Percentiles rank a stretch among this genome's conserved stretches.
These are phyloP conservation scores for Pegoplata infirma DNA, from an alignment of 2,888 invertebrate genomes.

Conservation along the genomic window DNA sequence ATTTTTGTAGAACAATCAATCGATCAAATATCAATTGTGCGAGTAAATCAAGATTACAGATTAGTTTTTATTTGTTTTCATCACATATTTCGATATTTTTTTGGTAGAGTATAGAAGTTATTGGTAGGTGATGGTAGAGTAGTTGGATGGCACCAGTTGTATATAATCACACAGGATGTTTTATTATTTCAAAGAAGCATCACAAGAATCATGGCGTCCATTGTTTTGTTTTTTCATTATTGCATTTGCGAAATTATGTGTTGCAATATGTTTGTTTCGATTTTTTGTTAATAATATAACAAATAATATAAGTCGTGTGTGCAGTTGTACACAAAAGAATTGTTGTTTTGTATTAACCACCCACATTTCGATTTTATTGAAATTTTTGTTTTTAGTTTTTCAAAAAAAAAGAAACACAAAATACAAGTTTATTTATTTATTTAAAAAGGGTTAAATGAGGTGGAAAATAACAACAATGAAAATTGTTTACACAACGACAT, in stretches of 20 bases:
- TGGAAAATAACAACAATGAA: constrained; percentile 50
- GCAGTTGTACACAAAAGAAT: constrained; percentile 26
- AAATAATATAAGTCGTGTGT: constrained; percentile 45
- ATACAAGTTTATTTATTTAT: constrained; percentile 29
- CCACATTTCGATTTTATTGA: constrained; percentile 3
- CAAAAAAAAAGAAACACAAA: constrained; percentile 22
- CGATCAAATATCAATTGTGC: constrained; percentile 13
- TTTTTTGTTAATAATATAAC: constrained; percentile 46
- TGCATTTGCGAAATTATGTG: constrained; percentile 46
- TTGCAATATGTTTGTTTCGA: constrained; percentile 39
- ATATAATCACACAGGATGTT: constrained; percentile 42
- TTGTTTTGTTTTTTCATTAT: constrained; percentile 25
- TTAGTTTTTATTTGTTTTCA: neutral
- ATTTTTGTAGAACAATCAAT: constrained; percentile 28
- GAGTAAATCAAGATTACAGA: constrained; percentile 13
- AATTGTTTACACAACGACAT: constrained; percentile 49
- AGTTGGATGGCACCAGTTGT: constrained; percentile 53
- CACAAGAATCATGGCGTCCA: constrained; percentile 52
- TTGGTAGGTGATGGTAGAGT: constrained; percentile 18
- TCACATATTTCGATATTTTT: constrained; percentile 16
- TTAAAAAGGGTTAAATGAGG: neutral
- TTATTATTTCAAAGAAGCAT: constrained; percentile 32
- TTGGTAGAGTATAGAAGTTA: neutral
- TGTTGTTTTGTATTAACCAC: constrained; percentile 36
- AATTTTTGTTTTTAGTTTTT: constrained; percentile 8